These are phyloP conservation scores for Alcis repandata DNA, from an alignment of 2,888 invertebrate species.

Conservation along the genomic window DNA sequence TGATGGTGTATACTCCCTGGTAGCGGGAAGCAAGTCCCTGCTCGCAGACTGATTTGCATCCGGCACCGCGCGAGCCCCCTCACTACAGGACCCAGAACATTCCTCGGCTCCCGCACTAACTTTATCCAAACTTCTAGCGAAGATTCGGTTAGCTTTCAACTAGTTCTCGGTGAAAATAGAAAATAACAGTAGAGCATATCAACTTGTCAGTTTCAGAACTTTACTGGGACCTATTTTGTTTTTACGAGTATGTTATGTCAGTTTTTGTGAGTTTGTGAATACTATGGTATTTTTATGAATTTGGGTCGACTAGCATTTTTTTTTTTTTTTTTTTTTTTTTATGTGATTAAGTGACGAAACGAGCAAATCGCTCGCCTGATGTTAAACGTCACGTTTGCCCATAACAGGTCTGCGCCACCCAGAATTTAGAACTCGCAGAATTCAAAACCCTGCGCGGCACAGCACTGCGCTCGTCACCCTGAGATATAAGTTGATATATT, in stretches of 20 bases:
- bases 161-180: not conserved
- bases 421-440: no score
- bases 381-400: no score
- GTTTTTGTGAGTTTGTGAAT: not conserved
- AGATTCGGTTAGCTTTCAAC: slow-evolving; percentile 12
- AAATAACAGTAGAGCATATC: slow-evolving; percentile 1
- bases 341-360: no score
- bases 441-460: no score
- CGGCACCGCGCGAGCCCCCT: slow-evolving; percentile 1
- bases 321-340: no score
- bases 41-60: slow-evolving; percentile 31
- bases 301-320: no score
- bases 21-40: slow-evolving; percentile 12
- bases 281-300: no score
- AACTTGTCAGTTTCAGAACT: slow-evolving; percentile 15
- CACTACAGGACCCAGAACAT: not conserved
- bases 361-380: no score
- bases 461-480: no score
- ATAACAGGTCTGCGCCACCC: no score
- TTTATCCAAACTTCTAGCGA: slow-evolving; percentile 1
- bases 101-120: not conserved
- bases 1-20: not conserved
- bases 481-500: no score
- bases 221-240: slow-evolving; percentile 1
- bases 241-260: not conserved